A percentile compares a stretch with the other conserved stretches of the same genome.
phyloP scores from a whole-genome alignment of 2,113 vertebrate genomes.

The Paedocypris sp. region DNA sequence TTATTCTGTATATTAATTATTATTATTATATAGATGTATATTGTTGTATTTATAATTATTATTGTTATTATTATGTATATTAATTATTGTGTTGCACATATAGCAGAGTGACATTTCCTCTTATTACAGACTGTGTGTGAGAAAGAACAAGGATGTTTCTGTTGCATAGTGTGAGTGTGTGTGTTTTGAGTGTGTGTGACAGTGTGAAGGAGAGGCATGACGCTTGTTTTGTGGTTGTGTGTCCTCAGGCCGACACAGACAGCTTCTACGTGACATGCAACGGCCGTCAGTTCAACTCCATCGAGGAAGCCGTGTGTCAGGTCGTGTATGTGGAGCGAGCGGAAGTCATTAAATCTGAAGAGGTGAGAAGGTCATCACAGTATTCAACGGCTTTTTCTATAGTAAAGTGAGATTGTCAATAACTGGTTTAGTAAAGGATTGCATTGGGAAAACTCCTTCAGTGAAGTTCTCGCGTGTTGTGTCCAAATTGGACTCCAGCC shows the following conservation, averaged over 20 bases:
- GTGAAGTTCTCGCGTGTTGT: no score
- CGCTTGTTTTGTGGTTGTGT: background rate
- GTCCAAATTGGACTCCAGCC: no score
- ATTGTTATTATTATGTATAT: no score
- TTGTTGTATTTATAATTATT: no score
- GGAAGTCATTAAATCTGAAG: conserved; percentile 88
- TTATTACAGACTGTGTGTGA: no score
- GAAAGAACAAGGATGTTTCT: no score
- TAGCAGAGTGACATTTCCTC: no score
- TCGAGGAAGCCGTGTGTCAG: conserved; percentile 94
- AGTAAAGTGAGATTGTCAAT: background rate
- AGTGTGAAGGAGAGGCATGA: background rate
- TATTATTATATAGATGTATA: no score
- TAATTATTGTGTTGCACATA: no score
- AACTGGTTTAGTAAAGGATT: no score
- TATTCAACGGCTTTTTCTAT: background rate
- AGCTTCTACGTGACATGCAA: conserved; percentile 91
- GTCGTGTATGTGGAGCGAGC: conserved; percentile 92
- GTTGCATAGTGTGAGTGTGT: background rate
- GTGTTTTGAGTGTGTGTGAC: background rate
- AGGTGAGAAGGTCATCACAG: conserved; percentile 55
- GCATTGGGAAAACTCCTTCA: no score
- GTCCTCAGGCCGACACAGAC: conserved; percentile 77
- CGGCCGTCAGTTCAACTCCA: conserved; percentile 91
- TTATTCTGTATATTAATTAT: no score